phyloP scores from a whole-genome alignment of 2,888 invertebrate genomes.

The Brachynemurus nebulosus region DNA sequence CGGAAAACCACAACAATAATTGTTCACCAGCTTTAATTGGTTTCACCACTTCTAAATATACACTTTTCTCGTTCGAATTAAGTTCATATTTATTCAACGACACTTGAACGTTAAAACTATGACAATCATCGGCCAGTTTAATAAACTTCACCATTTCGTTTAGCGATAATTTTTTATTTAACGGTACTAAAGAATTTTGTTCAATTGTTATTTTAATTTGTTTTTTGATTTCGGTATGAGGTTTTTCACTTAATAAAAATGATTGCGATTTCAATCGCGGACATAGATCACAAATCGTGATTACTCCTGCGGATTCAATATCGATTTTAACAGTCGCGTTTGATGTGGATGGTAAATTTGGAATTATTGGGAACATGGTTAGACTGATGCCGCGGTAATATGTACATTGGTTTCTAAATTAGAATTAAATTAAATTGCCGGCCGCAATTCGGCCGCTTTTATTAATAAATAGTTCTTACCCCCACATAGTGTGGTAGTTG shows the following conservation, averaged over 20 bases:
- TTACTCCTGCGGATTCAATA: conserved; percentile 6
- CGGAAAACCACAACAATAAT: conserved; percentile 71
- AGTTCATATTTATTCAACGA: conserved; percentile 20
- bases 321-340: conserved; percentile 7
- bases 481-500: neutral
- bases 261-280: conserved; percentile 6
- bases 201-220: conserved; percentile 24
- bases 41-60: conserved; percentile 34
- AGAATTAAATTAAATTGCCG: neutral
- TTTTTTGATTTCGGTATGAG: conserved; percentile 23
- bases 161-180: neutral
- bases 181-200: conserved; percentile 16
- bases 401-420: neutral
- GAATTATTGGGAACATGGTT: conserved; percentile 24
- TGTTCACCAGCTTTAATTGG: conserved; percentile 48
- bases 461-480: too few species aligned
- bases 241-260: conserved; percentile 2
- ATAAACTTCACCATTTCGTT: conserved; percentile 17
- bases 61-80: conserved; percentile 11
- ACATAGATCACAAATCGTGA: conserved; percentile 11
- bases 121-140: conserved; percentile 48
- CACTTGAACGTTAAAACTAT: conserved; percentile 45
- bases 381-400: too few species aligned
- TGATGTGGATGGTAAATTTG: conserved; percentile 14
- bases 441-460: neutral